Evolutionary conservation across 2,888 invertebrate species (phyloP), one percentile per base, ranked within the genome.

Genomic region (Andrena chrysosceles): DNA sequence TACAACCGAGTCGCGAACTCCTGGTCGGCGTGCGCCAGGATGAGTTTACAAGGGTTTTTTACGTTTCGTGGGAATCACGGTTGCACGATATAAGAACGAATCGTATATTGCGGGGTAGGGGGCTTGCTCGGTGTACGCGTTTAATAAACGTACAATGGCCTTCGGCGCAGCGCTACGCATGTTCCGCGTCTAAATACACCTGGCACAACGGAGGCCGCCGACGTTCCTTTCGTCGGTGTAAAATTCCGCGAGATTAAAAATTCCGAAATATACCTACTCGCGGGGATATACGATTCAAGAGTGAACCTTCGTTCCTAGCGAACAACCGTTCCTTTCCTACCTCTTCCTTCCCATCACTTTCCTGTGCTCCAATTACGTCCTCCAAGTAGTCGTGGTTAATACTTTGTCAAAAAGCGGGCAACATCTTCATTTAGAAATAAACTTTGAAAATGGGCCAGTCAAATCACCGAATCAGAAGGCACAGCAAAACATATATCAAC

Each of bases 181-280:
- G 72, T 67, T 35, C 66, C 67, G 77, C 76, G 60, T 70, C 75
- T 67, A 77, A 83, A 81, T 77, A 84, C 64, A 71, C 59, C 72
- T 66, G 74, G 26, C 59, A 26, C 59, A 20, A 54, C 64, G 20
- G 31, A 71, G 75, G 71, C 76, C 60, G 76, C 62, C 75, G 59
- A 71, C 81, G 80, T 83, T 80, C 68, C 81, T 82, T 84, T 80
- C 64, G 74, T 33, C 66, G 69, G 86, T 85, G 89, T 87, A 90
- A 91, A 91, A 91, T 89, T 91, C 89, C 83, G 86, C 91, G 89
- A 91, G 91, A 92, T 92, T 92, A 92, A 92, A 92, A 92, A 92
- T 91, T 90, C 87, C 90, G 88, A 90, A 90, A 91, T 91, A 89
- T 81, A 85, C 81, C 68, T 35, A 73, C 74, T 67, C 62, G 80